A percentile compares a stretch with the other conserved stretches of the same genome.
Conservation (phyloP, 35 echinoderm and acorn worm genomes). For the Ophiothrix spiculata region DNA sequence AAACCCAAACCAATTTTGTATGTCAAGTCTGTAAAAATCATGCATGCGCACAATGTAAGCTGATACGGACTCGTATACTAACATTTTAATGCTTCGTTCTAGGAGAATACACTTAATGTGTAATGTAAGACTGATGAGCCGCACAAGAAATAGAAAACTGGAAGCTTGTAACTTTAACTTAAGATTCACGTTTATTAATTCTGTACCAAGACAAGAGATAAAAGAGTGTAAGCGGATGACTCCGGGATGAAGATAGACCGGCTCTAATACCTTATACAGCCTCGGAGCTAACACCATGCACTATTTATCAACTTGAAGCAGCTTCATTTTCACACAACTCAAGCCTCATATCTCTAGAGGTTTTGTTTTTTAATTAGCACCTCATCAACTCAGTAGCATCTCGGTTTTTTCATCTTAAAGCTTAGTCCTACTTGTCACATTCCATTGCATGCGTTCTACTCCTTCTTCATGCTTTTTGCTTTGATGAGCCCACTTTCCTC, state of each 20-base stretch:
- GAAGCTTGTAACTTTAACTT: constrained; percentile 8
- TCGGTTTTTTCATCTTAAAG: background rate
- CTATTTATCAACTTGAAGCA: constrained; percentile 12
- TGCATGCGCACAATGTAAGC: constrained; percentile 1
- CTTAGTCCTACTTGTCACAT: background rate
- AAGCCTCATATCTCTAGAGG: constrained; percentile 1
- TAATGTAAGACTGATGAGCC: background rate
- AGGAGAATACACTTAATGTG: constrained; percentile 8
- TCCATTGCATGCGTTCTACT: background rate
- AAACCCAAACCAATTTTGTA: constrained; percentile 5
- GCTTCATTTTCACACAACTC: constrained; percentile 9
- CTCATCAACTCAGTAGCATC: background rate
- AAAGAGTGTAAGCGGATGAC: background rate
- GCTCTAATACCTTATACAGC: background rate
- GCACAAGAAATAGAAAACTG: background rate
- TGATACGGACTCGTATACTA: background rate
- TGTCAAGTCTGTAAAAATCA: constrained; percentile 4
- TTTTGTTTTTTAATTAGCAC: constrained; percentile 11
- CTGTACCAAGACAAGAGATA: background rate
- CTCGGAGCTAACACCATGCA: background rate
- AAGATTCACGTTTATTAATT: constrained; percentile 10
- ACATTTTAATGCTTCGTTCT: background rate
- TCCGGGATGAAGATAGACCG: background rate
- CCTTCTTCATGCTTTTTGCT: background rate
- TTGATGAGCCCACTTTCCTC: background rate